Base-by-base conservation (phyloP, 2,113 vertebrate species). In the Cephalophus harveyi region DNA sequence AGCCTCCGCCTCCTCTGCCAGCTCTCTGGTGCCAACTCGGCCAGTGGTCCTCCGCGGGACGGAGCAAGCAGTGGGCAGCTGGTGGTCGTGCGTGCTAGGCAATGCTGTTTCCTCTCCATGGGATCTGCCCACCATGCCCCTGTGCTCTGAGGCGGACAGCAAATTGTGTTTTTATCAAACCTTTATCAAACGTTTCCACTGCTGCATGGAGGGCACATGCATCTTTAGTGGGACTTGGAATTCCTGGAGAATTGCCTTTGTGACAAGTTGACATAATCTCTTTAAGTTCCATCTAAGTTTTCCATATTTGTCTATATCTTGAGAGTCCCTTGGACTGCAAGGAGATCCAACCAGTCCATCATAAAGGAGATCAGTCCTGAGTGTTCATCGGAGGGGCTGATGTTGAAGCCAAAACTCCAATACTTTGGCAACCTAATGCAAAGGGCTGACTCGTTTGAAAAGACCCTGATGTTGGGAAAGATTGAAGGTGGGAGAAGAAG, bases 51-150 rank as follows among this genome's bases (percentile, higher is more conserved):
- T 40, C 67, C 0, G 0, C 0, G 0, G 2, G n/a, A 40, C 36
- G n/a, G n/a, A 6, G n/a, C 0, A 0, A 40, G 67, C 2, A 0
- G 19, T 3, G 0, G 21, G 67, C 0, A 0, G n/a, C 19, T 0
- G 1, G 19, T 13, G 67, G 21, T 74, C n/a, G 21, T 40, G 19
- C 0, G 5, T 0, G 0, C 67, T 23, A 40, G 21, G 19, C 67
- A 23, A 12, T 1, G 19, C 10, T 3, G 5, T 25, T 13, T 23
- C 67, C 10, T 40, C 67, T 74, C 5, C 0, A 23, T 40, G 10
- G n/a, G 21, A 6, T 74, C 36, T 40, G 19, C 21, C 19, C 5
- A 0, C 67, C 5, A 12, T 1, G 10, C 36, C 67, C 67, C 67
- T 74, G 36, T 6, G 0, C 67, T 40, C 67, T 40, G 21, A 40